These are phyloP conservation scores for Rutpela maculata DNA, from an alignment of 2,888 invertebrate species.

Conservation along the genomic window DNA sequence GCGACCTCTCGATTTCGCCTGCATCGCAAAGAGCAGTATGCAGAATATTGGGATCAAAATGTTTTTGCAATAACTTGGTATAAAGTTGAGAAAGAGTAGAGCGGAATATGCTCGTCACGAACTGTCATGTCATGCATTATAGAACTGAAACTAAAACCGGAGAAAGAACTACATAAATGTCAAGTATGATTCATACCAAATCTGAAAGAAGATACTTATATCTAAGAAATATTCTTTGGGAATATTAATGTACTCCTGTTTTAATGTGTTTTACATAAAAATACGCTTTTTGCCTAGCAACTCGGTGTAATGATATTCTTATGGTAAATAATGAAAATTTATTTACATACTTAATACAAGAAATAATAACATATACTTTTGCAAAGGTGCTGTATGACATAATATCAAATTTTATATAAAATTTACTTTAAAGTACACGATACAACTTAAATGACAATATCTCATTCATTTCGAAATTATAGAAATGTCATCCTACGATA, in stretches of 20 bases:
- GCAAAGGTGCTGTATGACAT: too few relatives aligned
- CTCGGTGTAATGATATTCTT: constrained; percentile 17
- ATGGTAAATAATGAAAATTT: not conserved
- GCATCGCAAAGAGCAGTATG: not conserved
- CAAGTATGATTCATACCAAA: constrained; percentile 65
- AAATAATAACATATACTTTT: not conserved
- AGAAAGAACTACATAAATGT: constrained; percentile 66
- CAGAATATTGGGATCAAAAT: constrained; percentile 40
- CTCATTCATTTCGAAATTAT: too few relatives aligned
- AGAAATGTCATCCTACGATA: too few relatives aligned
- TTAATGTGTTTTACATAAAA: constrained; percentile 37
- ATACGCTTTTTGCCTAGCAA: constrained; percentile 16
- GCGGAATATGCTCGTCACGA: constrained; percentile 64
- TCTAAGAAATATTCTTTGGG: constrained; percentile 50
- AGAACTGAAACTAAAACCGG: constrained; percentile 65
- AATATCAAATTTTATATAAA: too few relatives aligned
- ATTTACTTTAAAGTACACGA: too few relatives aligned
- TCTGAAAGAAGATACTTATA: constrained; percentile 57
- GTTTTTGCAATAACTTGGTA: constrained; percentile 64
- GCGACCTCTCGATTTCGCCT: constrained; percentile 11
- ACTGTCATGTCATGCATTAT: constrained; percentile 65
- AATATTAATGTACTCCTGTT: constrained; percentile 48
- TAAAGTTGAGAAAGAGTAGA: constrained; percentile 58
- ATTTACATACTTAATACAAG: not conserved
- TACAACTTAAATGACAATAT: too few relatives aligned